Evolutionary conservation across 2,113 vertebrate genomes (phyloP).

Genomic region (Myiozetetes cayanensis): DNA sequence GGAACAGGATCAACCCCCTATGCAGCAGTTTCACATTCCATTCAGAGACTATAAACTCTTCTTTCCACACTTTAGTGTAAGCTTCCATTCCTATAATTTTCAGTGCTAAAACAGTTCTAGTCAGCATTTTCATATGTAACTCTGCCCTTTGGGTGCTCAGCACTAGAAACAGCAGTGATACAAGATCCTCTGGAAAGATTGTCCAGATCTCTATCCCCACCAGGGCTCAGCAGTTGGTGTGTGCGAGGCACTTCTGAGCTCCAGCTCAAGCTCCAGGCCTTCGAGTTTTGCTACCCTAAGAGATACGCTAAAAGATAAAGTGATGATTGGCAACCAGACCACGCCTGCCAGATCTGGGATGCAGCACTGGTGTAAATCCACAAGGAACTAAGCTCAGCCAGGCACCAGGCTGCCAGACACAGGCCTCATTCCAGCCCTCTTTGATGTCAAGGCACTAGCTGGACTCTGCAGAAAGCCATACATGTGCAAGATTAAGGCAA

Average conservation of each 20-base stretch:
- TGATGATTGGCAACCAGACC: not conserved
- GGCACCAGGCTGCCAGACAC: not conserved
- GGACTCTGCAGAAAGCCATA: not conserved
- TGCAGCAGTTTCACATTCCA: not conserved
- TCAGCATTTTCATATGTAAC: not conserved
- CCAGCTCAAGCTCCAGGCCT: not conserved
- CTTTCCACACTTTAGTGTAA: not conserved
- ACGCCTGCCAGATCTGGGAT: not conserved
- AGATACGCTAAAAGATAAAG: not conserved
- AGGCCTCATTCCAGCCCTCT: not conserved
- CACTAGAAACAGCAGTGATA: not conserved
- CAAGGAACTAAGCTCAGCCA: not conserved
- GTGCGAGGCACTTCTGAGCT: not conserved
- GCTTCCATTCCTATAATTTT: not conserved
- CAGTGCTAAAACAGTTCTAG: not conserved
- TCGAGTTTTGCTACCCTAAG: not conserved
- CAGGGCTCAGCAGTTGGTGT: not conserved
- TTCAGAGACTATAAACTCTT: not conserved
- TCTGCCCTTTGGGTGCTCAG: not conserved
- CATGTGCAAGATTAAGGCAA: not conserved
- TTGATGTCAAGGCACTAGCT: conserved; percentile 14
- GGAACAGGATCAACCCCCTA: not conserved
- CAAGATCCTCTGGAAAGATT: not conserved
- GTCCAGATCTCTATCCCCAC: not conserved
- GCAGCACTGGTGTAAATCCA: not conserved